Evolutionary conservation across 2,797 vertebrate species (phyloP).

Genomic region (Cossypha polioptera): DNA sequence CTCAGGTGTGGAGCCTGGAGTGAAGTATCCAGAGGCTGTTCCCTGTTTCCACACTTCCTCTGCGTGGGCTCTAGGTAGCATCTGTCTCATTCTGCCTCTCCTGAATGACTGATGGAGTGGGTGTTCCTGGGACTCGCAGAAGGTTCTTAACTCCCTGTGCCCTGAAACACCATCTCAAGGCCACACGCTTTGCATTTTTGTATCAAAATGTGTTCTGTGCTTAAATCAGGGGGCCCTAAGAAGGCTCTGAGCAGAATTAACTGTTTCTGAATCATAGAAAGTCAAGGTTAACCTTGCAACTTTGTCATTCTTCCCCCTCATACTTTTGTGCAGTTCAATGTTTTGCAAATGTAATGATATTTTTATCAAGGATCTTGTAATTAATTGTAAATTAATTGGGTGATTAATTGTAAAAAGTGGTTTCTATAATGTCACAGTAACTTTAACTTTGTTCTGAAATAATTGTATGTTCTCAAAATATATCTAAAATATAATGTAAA

Average conservation of each 20-base stretch:
- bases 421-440: background rate
- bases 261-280: background rate
- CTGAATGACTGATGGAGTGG: background rate
- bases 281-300: background rate
- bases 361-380: background rate
- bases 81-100: background rate
- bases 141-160: background rate
- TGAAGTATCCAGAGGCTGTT: background rate
- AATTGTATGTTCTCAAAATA: background rate
- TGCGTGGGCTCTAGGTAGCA: background rate
- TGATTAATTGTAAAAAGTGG: background rate
- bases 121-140: background rate
- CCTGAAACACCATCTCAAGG: background rate
- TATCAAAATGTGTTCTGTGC: background rate
- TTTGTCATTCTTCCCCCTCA: background rate
- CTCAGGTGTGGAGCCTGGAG: background rate
- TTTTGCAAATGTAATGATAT: background rate
- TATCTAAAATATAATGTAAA: background rate
- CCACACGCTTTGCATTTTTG: background rate
- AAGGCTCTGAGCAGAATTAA: background rate
- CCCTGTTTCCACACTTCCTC: background rate
- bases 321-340: background rate
- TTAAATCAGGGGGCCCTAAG: background rate
- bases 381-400: background rate
- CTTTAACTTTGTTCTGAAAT: background rate